These are phyloP conservation scores for Erebia ligea DNA, from an alignment of 2,888 invertebrate genomes.

Conservation along the genomic window DNA sequence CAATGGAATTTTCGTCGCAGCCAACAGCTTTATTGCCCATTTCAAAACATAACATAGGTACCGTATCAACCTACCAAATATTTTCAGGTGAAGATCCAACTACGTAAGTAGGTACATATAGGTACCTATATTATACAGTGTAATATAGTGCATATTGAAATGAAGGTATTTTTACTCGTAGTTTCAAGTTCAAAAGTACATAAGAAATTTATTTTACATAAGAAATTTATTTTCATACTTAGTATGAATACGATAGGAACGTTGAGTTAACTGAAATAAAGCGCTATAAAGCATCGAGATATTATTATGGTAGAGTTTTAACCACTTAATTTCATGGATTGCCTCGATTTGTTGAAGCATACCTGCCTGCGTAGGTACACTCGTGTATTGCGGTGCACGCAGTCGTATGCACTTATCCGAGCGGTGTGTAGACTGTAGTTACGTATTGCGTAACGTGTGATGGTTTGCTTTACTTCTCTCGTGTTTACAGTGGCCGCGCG, in stretches of 20 bases:
- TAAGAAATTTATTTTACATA: neutral
- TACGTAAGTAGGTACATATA: too few species aligned
- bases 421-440: conserved; percentile 36
- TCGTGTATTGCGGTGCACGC: conserved; percentile 37
- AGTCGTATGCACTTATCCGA: conserved; percentile 36
- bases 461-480: conserved; percentile 62
- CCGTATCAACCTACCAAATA: too few species aligned
- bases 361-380: conserved; percentile 28
- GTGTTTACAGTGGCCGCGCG: conserved; percentile 69
- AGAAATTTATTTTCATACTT: neutral
- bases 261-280: conserved; percentile 18
- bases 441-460: conserved; percentile 68
- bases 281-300: conserved; percentile 13
- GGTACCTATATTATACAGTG: too few species aligned
- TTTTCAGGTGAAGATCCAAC: too few species aligned
- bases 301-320: conserved; percentile 24
- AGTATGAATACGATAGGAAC: neutral
- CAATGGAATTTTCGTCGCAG: too few species aligned
- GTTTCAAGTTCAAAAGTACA: neutral
- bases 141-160: neutral
- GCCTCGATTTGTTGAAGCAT: conserved; percentile 25
- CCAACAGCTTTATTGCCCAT: too few species aligned
- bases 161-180: neutral
- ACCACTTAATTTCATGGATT: conserved; percentile 30
- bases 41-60: too few species aligned